Conservation (phyloP, 1,140 invertebrate genomes). For the Choristoneura fumiferana region DNA sequence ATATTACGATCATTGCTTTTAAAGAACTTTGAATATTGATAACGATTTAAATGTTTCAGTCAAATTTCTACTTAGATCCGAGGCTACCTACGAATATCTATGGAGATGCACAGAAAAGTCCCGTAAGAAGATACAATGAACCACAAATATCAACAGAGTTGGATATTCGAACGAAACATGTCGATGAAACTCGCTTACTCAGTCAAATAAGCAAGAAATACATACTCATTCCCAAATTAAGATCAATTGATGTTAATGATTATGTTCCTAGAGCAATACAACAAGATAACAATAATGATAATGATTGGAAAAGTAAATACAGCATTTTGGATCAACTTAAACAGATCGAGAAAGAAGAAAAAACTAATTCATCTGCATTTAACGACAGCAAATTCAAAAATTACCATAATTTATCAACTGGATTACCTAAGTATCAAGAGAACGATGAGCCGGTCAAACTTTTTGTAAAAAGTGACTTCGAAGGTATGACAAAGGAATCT, state of each 20-base stretch:
- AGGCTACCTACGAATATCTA: not conserved
- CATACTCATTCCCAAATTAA: constrained; percentile 62
- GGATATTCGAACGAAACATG: not conserved
- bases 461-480: not conserved
- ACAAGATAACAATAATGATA: constrained; percentile 31
- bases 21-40: too few species aligned
- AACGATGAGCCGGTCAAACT: too few species aligned
- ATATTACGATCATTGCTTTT: too few species aligned
- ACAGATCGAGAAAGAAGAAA: constrained; percentile 48
- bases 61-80: not conserved
- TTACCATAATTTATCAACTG: too few species aligned
- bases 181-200: constrained; percentile 43
- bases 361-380: not conserved
- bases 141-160: not conserved
- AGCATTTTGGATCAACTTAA: constrained; percentile 63
- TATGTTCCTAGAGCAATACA: constrained; percentile 18
- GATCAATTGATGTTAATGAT: constrained; percentile 20
- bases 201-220: constrained; percentile 63
- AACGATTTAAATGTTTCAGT: constrained; percentile 3
- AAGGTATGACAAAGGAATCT: not conserved
- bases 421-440: too few species aligned
- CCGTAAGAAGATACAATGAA: not conserved
- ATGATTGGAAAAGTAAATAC: constrained; percentile 68
- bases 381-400: not conserved
- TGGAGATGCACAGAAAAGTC: not conserved